Evolutionary conservation across 1,140 invertebrate species (phyloP), one percentile per base, ranked within the genome.

Genomic region (Lepidostoma basale): DNA sequence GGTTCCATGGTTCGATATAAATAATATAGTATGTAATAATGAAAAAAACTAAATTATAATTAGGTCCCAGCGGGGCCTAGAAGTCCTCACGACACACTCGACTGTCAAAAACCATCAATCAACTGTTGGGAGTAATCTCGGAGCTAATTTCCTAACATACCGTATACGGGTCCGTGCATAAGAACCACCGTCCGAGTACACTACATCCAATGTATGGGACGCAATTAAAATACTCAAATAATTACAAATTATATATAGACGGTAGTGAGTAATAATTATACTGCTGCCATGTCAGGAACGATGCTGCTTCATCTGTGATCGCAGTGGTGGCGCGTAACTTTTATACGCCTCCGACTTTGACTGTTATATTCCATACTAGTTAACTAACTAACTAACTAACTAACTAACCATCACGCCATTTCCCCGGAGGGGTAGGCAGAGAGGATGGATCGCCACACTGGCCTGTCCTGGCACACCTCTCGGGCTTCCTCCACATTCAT

Each of bases 141-240:
- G 36, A 22, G 30, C 52, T 30, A 56, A 56, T 56, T 36, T 47
- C 44, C 20, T 22, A 22, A 3, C 44, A 20, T 36, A 22, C 44
- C 10, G 6, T 47, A 23, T 20, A 9, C 3, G 44, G 16, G 23
- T 9, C 20, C 40, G 8, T 8, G 18, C 44, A 22, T 47, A 47
- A 36, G 33, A 36, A n/a, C 33, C 14, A 36, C 33, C 33, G n/a
- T 40, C 39, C 39, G 39, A n/a, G 39, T 14, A 56, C 16, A 56
- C 52, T 40, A 60, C 56, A 42, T 42, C 14, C 25, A 54, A 22
- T 9, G 23, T 18, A 6, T 42, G 56, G 42, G 40, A 58, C 49
- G 47, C 67, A 71, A 71, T 71, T 71, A 71, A 71, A 71, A 71
- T 67, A 71, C 67, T 71, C 69, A 59, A 67, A 71, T 71, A 71